These are phyloP conservation scores for Oedothorax gibbosus DNA, from an alignment of 1,140 invertebrate species.

Conservation along the genomic window DNA sequence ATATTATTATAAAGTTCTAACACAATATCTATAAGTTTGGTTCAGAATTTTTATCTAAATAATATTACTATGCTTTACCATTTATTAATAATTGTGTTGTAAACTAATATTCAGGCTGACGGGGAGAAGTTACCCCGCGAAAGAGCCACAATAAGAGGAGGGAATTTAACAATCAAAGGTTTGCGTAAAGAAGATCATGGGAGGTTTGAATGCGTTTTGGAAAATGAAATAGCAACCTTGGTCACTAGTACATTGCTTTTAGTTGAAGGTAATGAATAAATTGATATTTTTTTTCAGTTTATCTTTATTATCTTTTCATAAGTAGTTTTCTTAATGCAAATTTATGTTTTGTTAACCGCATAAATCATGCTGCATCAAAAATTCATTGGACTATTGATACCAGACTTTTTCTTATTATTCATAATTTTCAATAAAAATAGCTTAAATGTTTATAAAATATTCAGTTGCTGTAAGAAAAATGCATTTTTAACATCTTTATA, in stretches of 20 bases:
- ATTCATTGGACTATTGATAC: no score
- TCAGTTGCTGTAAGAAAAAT: no score
- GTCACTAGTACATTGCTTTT: constrained; percentile 89
- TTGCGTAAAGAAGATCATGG: constrained; percentile 90
- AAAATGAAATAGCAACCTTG: constrained; percentile 93
- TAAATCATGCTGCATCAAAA: not conserved
- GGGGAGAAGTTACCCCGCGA: constrained; percentile 82
- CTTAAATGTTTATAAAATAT: no score
- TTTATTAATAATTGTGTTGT: not conserved
- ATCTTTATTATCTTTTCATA: not conserved
- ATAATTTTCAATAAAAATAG: no score
- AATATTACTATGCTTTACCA: not conserved
- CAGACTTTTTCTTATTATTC: no score
- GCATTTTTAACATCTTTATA: no score
- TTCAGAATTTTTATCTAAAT: not conserved
- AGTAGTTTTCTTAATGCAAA: not conserved
- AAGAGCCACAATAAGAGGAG: constrained; percentile 80
- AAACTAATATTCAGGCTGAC: constrained; percentile 75
- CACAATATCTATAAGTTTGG: no score
- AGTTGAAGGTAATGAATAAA: constrained; percentile 76
- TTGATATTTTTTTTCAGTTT: not conserved
- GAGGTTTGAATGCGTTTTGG: constrained; percentile 92
- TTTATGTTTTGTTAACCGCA: not conserved
- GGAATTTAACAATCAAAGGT: constrained; percentile 91
- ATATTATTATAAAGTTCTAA: no score